Percentiles rank a stretch among this genome's conserved stretches.
Evolutionary conservation across 1,140 invertebrate species (phyloP).

Genomic region (Schlechtendalia chinensis): DNA sequence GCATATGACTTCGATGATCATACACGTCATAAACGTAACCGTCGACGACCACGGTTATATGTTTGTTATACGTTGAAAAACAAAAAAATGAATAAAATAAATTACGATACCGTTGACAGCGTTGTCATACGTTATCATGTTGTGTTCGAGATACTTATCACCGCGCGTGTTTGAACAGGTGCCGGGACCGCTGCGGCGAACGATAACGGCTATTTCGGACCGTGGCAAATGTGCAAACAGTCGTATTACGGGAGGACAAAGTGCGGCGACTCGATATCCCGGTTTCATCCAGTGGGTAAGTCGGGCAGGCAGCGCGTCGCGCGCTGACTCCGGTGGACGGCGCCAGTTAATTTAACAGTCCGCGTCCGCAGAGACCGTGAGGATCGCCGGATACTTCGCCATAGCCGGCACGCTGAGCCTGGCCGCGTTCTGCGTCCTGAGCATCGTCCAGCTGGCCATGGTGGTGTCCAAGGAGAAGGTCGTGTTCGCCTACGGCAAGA

Average conservation of each 20-base stretch:
- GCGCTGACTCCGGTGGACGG: too few relatives aligned
- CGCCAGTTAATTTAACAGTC: too few relatives aligned
- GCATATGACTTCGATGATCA: too few relatives aligned
- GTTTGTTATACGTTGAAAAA: too few relatives aligned
- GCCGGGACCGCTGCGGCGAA: constrained; percentile 56
- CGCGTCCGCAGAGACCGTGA: constrained; percentile 70
- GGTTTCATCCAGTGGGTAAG: constrained; percentile 76
- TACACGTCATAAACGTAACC: too few relatives aligned
- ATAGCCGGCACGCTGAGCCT: constrained; percentile 68
- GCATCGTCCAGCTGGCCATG: constrained; percentile 79
- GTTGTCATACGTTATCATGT: too few relatives aligned
- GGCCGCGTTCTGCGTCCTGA: constrained; percentile 72
- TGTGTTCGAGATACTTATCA: too few relatives aligned
- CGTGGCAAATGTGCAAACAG: constrained; percentile 79
- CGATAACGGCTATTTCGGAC: constrained; percentile 80
- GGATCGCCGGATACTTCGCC: constrained; percentile 73
- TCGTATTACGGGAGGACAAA: constrained; percentile 75
- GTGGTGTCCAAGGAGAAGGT: constrained; percentile 77
- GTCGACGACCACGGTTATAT: too few relatives aligned
- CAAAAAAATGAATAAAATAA: too few relatives aligned
- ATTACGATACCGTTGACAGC: too few relatives aligned
- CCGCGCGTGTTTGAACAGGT: constrained; percentile 59
- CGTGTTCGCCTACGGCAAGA: constrained; percentile 70
- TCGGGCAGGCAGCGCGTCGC: constrained; percentile 52
- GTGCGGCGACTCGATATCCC: constrained; percentile 73